phyloP scores from a whole-genome alignment of 2,113 vertebrate genomes.

The Nycticebus coucang region DNA sequence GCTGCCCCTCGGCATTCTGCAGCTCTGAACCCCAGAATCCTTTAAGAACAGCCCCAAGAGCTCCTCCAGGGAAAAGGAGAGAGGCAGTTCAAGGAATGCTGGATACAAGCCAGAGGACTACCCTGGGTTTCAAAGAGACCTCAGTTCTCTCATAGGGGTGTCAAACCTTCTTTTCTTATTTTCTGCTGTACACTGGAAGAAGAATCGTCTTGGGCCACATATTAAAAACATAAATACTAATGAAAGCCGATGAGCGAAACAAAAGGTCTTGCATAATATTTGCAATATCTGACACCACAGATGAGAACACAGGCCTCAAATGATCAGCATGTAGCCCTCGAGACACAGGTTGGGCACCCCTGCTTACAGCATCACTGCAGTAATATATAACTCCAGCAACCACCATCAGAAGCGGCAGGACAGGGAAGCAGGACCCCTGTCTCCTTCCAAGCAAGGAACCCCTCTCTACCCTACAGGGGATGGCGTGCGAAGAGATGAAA shows the following conservation, averaged over 20 bases:
- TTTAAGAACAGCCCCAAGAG: background rate
- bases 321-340: too few species aligned
- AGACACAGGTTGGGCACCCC: too few species aligned
- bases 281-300: too few species aligned
- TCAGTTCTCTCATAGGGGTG: background rate
- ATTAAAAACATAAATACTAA: too few species aligned
- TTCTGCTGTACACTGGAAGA: too few species aligned
- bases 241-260: too few species aligned
- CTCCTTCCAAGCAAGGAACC: background rate
- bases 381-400: background rate
- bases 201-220: too few species aligned
- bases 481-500: rapidly evolving
- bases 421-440: background rate
- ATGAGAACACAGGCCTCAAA: too few species aligned
- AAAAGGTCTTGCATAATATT: too few species aligned
- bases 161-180: too few species aligned
- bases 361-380: too few species aligned
- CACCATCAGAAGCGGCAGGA: background rate
- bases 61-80: background rate
- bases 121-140: background rate
- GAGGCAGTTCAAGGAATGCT: background rate
- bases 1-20: background rate
- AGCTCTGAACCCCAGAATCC: background rate
- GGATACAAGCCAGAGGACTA: background rate
- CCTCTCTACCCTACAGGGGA: background rate